Evolutionary conservation across 2,797 vertebrate genomes (phyloP).

Genomic region (Paratrypauchen microcephalus): DNA sequence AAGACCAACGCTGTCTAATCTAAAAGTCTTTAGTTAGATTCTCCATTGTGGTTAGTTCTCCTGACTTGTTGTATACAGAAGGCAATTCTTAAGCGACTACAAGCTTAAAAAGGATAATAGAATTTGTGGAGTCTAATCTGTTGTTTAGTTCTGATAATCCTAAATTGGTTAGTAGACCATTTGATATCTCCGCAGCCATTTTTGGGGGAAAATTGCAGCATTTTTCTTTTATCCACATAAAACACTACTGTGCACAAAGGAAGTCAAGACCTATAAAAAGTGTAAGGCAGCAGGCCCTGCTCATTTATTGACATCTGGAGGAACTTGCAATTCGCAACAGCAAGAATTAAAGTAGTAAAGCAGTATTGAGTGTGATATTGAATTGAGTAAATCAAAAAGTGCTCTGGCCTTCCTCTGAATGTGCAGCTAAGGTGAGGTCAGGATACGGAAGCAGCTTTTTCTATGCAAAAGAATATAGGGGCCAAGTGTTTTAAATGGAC

Average conservation of each 20-base stretch:
- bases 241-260: conserved; percentile 1
- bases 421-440: neutral
- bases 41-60: neutral
- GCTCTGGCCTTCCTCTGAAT: conserved; percentile 2
- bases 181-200: conserved; percentile 20
- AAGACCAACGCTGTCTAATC: neutral
- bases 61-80: neutral
- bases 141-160: conserved; percentile 13
- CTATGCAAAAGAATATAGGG: neutral
- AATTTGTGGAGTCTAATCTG: neutral
- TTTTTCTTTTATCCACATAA: neutral
- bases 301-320: conserved; percentile 25
- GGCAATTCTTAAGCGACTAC: neutral
- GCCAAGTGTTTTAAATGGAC: neutral
- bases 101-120: conserved; percentile 1
- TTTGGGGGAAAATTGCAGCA: conserved; percentile 9
- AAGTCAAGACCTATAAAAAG: conserved; percentile 23
- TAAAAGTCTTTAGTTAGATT: neutral
- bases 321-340: conserved; percentile 31
- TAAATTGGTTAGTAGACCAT: conserved; percentile 9
- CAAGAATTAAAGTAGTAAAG: conserved; percentile 31
- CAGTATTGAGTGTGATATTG: conserved; percentile 33
- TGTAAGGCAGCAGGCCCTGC: neutral
- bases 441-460: conserved; percentile 8
- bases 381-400: conserved; percentile 39